These are phyloP conservation scores for Ochotona curzoniae DNA, from an alignment of 2,113 vertebrate species.

Conservation along the genomic window DNA sequence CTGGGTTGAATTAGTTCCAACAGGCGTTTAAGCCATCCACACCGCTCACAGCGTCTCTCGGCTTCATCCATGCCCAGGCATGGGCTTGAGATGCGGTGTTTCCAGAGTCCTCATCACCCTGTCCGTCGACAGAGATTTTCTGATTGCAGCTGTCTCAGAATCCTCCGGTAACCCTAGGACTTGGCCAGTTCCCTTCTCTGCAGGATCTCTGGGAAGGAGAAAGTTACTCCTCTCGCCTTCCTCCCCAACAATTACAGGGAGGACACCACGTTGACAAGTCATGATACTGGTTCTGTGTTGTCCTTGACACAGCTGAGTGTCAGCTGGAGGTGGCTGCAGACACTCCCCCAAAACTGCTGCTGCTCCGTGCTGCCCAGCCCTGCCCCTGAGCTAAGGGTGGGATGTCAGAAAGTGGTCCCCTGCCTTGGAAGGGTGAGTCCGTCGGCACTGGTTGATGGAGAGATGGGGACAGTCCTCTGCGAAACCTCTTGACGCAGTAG, in stretches of 20 bases:
- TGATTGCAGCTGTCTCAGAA: background rate
- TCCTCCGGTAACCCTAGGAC: background rate
- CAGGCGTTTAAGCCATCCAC: background rate
- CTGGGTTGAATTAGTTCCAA: background rate
- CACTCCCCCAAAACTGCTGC: background rate
- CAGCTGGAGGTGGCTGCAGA: constrained; percentile 26
- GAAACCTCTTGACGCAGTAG: background rate
- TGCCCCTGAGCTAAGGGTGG: rapidly evolving
- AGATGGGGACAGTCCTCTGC: background rate
- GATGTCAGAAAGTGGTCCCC: background rate
- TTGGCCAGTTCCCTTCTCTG: constrained; percentile 66
- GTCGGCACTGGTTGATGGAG: background rate
- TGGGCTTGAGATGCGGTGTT: background rate
- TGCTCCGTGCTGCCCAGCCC: rapidly evolving
- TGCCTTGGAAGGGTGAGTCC: background rate
- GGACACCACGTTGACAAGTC: constrained; percentile 75
- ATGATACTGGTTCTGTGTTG: constrained; percentile 73
- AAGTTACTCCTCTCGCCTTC: background rate
- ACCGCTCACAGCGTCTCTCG: background rate
- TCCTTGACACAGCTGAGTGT: constrained; percentile 76
- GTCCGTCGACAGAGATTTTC: background rate
- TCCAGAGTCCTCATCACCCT: background rate
- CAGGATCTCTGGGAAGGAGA: constrained; percentile 75
- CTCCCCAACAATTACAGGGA: constrained; percentile 75
- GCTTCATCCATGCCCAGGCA: background rate